Evolutionary conservation across 2,113 vertebrate species (phyloP).

Genomic region (Anolis sagrei): DNA sequence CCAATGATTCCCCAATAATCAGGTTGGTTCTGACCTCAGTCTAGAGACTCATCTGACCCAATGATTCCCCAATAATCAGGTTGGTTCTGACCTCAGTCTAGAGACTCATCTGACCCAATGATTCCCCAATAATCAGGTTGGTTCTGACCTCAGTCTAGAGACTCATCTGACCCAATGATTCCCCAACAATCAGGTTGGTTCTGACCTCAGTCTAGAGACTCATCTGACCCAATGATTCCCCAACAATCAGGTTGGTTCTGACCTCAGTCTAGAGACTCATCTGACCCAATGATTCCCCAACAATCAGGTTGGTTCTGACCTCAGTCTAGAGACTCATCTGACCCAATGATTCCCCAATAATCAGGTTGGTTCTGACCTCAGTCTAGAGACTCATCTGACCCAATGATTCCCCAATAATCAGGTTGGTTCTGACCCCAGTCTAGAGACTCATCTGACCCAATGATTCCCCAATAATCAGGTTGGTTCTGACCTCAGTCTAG

Average conservation of each 20-base stretch:
- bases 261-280: neutral
- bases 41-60: neutral
- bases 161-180: neutral
- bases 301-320: conserved; percentile 11
- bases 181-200: neutral
- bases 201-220: neutral
- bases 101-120: neutral
- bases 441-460: neutral
- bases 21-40: conserved; percentile 20
- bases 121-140: neutral
- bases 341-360: neutral
- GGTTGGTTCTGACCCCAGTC: conserved; percentile 15
- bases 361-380: conserved; percentile 22
- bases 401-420: neutral
- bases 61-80: neutral
- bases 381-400: neutral
- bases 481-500: conserved; percentile 24
- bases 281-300: neutral
- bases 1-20: neutral
- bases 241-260: neutral
- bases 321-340: neutral
- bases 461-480: neutral
- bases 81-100: conserved; percentile 22
- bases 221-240: neutral
- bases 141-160: conserved; percentile 19